Conservation (phyloP, 1,140 invertebrate genomes). For the Ruditapes philippinarum region DNA sequence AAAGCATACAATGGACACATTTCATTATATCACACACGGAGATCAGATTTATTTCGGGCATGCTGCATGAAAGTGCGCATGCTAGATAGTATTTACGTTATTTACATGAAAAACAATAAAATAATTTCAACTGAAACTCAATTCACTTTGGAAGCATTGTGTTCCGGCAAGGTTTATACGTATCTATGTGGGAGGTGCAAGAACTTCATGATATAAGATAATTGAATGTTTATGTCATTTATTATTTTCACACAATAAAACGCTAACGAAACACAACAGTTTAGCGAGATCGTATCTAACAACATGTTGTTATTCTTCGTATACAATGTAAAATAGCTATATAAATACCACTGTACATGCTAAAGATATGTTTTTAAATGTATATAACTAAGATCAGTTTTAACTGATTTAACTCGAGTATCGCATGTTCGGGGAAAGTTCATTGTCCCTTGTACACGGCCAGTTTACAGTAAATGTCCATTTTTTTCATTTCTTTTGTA, state of each 20-base stretch:
- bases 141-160: constrained; percentile 6
- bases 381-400: no score
- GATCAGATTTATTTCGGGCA: not conserved
- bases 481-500: no score
- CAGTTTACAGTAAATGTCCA: no score
- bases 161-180: not conserved
- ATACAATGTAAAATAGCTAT: not conserved
- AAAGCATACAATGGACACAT: not conserved
- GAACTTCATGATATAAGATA: not conserved
- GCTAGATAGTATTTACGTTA: not conserved
- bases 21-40: not conserved
- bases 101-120: not conserved
- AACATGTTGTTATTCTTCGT: not conserved
- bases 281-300: not conserved
- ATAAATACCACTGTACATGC: constrained; percentile 15
- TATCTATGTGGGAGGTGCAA: constrained; percentile 2
- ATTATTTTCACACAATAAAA: constrained; percentile 33
- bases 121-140: not conserved
- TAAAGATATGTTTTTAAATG: not conserved
- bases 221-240: constrained; percentile 32
- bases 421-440: no score
- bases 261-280: constrained; percentile 33
- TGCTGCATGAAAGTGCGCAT: not conserved
- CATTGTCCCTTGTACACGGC: no score
- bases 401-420: no score